Percentiles rank a stretch among this genome's conserved stretches.
phyloP scores from a whole-genome alignment of 2,888 invertebrate species.

The Theodoxus fluviatilis region DNA sequence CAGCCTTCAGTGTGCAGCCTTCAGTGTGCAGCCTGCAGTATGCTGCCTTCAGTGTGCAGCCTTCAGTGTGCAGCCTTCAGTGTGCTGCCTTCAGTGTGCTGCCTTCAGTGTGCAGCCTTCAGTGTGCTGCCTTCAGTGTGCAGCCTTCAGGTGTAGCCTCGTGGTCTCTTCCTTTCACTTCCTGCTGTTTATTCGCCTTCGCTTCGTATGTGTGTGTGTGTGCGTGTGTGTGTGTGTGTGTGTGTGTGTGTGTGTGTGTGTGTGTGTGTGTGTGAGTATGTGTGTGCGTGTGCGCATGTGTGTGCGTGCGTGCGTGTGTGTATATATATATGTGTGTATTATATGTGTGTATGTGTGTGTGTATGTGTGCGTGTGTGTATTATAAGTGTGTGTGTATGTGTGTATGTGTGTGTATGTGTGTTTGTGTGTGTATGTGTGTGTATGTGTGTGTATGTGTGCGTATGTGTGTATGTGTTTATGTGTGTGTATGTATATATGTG shows the following conservation, averaged over 20 bases:
- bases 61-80: too few species aligned
- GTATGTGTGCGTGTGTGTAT: neutral
- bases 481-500: constrained; percentile 1
- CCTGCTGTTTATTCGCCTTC: too few species aligned
- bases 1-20: too few species aligned
- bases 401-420: constrained; percentile 9
- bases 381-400: neutral
- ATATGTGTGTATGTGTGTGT: neutral
- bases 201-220: neutral
- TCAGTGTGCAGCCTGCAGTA: too few species aligned
- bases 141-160: too few species aligned
- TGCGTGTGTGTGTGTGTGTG: constrained; percentile 5
- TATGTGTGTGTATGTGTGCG: neutral
- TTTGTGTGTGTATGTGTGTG: constrained; percentile 10
- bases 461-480: neutral
- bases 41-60: too few species aligned
- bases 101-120: too few species aligned
- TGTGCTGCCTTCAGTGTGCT: too few species aligned
- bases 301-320: neutral
- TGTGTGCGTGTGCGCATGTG: neutral
- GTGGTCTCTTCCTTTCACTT: too few species aligned
- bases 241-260: constrained; percentile 8
- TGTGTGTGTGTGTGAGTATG: neutral
- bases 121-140: too few species aligned
- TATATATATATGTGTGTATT: neutral